Evolutionary conservation across 2,113 vertebrate species (phyloP), one percentile per base, ranked within the genome.

Genomic region (Ancistrus triradiatus): DNA sequence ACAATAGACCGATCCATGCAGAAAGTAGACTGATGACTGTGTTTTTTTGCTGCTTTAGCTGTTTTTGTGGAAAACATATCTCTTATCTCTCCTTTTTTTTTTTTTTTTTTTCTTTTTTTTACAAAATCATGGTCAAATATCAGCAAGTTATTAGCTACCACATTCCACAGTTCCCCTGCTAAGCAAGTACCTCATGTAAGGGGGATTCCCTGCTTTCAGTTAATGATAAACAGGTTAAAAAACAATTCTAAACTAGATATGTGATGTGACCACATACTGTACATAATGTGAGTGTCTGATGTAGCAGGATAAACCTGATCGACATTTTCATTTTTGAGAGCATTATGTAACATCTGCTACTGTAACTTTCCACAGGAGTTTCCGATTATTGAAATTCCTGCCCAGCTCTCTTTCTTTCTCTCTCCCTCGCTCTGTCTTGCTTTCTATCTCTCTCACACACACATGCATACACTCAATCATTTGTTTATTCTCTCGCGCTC

Each of bases 261-360:
- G 27, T 28, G 33, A 15, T 44, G 27, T 1, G 28, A n/a, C n/a
- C 1, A 14, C 9, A n/a, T 5, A 7, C n/a, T 1, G 35, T 48
- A 6, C 1, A n/a, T 25, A 17, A 8, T 15, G 7, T 14, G 6
- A 59, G 9, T 1, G 15, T 4, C 21, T 33, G 18, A 25, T 33
- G 7, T 3, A 18, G 4, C 9, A 15, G 19, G 6, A 42, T 55
- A 40, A 59, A 37, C 55, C 17, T 11, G 27, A 55, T 9, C 8
- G 47, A 14, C 6, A n/a, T 21, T 65, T 73, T 68, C 53, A 21
- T n/a, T 65, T 73, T 59, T 63, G 19, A 40, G 4, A 31, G 49
- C 24, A 33, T 65, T 48, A 55, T 42, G 55, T 10, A 69, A 50
- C 50, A 48, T 19, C 28, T 18, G 51, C 21, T 37, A 0, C 19